Percentiles rank a stretch among this genome's conserved stretches.
These are phyloP conservation scores for Pteria penguin DNA, from an alignment of 2,888 invertebrate species.

Conservation along the genomic window DNA sequence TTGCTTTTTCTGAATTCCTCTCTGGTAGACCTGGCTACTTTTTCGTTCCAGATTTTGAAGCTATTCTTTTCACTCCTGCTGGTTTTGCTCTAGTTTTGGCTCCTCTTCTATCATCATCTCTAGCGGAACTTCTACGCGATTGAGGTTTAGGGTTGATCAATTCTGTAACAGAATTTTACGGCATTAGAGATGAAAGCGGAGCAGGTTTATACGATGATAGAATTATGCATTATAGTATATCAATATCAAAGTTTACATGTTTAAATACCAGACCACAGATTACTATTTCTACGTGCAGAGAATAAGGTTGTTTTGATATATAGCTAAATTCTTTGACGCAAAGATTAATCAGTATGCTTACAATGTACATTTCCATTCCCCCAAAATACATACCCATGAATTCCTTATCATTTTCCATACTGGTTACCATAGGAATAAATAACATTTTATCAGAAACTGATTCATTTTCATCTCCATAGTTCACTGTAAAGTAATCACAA, in stretches of 20 bases:
- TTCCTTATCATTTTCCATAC: slow-evolving; percentile 59
- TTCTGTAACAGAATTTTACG: too few species aligned
- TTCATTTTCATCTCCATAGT: slow-evolving; percentile 18
- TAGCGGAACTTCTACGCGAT: slow-evolving; percentile 15
- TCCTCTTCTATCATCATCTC: slow-evolving; percentile 7
- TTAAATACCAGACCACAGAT: too few species aligned
- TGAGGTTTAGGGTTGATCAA: slow-evolving; percentile 21
- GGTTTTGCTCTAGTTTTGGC: neutral
- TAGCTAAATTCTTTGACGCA: too few species aligned
- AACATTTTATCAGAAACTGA: slow-evolving; percentile 8
- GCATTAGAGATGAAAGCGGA: too few species aligned
- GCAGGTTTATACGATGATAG: too few species aligned
- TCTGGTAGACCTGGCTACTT: too few species aligned
- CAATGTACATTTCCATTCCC: too few species aligned
- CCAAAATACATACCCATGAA: slow-evolving; percentile 58
- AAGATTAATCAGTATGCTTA: too few species aligned
- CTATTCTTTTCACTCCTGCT: slow-evolving; percentile 2
- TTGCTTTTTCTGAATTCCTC: too few species aligned
- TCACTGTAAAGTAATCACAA: slow-evolving; percentile 41
- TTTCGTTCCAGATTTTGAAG: slow-evolving; percentile 16
- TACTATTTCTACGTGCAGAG: too few species aligned
- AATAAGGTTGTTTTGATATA: too few species aligned
- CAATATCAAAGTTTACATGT: neutral
- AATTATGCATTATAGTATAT: neutral
- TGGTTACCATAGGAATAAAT: slow-evolving; percentile 53